Percentiles rank a stretch among this genome's conserved stretches.
Conservation (phyloP, 2,888 invertebrate genomes). For the Pyrrhosoma nymphula region DNA sequence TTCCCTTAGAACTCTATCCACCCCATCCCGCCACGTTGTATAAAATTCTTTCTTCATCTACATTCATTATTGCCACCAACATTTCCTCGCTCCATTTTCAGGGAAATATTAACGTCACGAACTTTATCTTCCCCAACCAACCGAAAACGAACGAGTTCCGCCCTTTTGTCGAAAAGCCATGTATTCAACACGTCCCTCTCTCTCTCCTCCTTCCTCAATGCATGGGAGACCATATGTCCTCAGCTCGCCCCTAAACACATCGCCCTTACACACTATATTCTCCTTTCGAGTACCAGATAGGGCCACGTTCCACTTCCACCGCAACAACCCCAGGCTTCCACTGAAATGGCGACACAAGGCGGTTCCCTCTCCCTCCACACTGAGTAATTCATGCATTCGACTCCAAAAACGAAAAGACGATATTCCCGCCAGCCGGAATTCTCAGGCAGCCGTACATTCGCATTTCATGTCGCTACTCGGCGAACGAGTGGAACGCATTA, state of each 20-base stretch:
- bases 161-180: constrained; percentile 42
- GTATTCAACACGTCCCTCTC: neutral
- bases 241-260: neutral
- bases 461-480: neutral
- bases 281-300: neutral
- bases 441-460: neutral
- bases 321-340: neutral
- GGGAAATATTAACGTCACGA: constrained; percentile 10
- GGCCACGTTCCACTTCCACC: neutral
- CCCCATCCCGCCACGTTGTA: too few relatives aligned
- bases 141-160: too few relatives aligned
- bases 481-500: too few relatives aligned
- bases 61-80: neutral
- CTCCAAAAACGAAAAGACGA: neutral
- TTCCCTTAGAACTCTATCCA: too few relatives aligned
- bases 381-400: neutral
- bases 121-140: too few relatives aligned
- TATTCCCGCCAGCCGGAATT: neutral
- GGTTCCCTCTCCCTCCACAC: too few relatives aligned
- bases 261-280: neutral
- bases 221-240: neutral
- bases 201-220: neutral
- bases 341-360: neutral
- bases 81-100: constrained; percentile 19
- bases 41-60: neutral